These are phyloP conservation scores for Labrus mixtus DNA, from an alignment of 2,113 vertebrate genomes.

Conservation along the genomic window DNA sequence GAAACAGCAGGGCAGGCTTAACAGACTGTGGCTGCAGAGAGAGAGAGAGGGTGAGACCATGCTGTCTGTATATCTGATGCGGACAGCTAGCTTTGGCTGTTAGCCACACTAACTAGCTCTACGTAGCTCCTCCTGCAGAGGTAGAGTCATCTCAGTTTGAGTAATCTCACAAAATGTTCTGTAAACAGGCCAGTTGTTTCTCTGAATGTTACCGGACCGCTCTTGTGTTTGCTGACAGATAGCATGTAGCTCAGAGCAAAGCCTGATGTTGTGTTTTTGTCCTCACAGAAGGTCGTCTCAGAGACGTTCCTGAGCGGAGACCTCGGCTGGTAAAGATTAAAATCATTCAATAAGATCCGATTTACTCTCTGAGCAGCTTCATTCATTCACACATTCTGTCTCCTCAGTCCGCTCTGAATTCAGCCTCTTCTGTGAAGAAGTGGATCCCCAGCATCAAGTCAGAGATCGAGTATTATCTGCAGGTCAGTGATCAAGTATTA, in stretches of 20 bases:
- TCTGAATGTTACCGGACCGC: no score
- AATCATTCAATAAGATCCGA: neutral
- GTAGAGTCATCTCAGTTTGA: no score
- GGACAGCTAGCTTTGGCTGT: neutral
- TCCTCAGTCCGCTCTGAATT: slow-evolving; percentile 79
- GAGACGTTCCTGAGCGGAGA: slow-evolving; percentile 72
- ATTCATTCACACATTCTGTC: neutral
- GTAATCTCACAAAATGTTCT: no score
- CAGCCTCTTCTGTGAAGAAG: slow-evolving; percentile 80
- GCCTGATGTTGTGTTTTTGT: neutral
- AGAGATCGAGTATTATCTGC: slow-evolving; percentile 86
- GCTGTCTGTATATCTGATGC: accelerated
- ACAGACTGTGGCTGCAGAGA: slow-evolving; percentile 86
- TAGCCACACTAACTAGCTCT: neutral
- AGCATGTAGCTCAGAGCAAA: neutral
- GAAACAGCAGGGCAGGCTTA: slow-evolving; percentile 84
- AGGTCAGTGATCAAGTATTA: slow-evolving; percentile 63
- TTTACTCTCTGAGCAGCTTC: neutral
- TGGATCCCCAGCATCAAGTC: slow-evolving; percentile 87
- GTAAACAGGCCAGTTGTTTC: no score
- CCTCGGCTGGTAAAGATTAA: slow-evolving; percentile 82
- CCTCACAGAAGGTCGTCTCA: slow-evolving; percentile 82
- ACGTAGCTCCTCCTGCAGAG: no score
- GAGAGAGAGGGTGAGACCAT: slow-evolving; percentile 77
- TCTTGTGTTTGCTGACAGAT: no score